These are phyloP conservation scores for Cygnus olor DNA, from an alignment of 2,797 vertebrate species.

Conservation along the genomic window DNA sequence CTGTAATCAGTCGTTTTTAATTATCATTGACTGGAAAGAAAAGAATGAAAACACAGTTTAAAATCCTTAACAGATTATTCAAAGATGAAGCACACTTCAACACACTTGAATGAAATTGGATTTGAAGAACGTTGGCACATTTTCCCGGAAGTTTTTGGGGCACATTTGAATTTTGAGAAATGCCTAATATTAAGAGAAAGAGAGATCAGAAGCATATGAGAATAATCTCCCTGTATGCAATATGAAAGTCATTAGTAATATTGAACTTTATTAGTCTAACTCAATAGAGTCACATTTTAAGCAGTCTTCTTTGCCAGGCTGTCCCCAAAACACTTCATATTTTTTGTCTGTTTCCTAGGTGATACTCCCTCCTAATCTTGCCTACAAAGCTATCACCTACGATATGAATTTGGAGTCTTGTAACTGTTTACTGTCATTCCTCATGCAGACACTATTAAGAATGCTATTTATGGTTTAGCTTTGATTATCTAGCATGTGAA, in stretches of 20 bases:
- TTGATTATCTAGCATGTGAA: neutral
- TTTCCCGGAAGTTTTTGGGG: neutral
- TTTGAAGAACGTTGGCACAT: neutral
- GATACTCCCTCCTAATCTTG: neutral
- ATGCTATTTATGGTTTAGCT: neutral
- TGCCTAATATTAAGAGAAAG: neutral
- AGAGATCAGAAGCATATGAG: neutral
- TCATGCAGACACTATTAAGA: neutral
- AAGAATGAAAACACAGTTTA: neutral
- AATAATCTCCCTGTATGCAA: neutral
- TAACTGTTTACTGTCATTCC: neutral
- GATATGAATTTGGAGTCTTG: neutral
- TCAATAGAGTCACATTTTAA: neutral
- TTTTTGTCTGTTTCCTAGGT: neutral
- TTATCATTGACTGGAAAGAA: neutral
- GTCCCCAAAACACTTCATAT: neutral
- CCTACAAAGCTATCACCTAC: neutral
- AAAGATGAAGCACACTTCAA: neutral
- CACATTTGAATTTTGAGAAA: neutral
- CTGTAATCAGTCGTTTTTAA: neutral
- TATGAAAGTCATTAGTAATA: neutral
- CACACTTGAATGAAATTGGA: neutral
- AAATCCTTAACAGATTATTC: neutral
- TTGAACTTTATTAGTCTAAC: neutral
- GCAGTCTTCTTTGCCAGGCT: neutral